Evolutionary conservation across 2,888 invertebrate genomes (phyloP).

Genomic region (Scaptomyza polygonia): DNA sequence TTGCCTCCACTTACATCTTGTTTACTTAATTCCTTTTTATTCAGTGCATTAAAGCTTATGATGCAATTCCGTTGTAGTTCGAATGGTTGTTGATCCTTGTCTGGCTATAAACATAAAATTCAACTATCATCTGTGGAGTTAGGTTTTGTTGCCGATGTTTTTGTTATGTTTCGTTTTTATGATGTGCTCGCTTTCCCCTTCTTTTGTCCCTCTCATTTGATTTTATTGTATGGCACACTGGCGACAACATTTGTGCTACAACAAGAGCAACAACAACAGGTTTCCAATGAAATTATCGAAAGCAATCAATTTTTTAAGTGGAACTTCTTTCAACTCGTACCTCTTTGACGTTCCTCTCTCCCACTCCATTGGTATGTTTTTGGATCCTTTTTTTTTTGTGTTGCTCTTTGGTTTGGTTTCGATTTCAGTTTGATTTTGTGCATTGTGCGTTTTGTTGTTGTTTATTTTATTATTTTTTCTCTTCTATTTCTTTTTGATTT

Average conservation of each 20-base stretch:
- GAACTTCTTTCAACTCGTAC: conserved; percentile 63
- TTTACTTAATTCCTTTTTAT: conserved; percentile 57
- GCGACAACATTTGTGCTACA: conserved; percentile 41
- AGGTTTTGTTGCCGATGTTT: conserved; percentile 28
- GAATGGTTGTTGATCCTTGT: conserved; percentile 9
- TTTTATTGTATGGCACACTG: conserved; percentile 69
- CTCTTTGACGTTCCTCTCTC: conserved; percentile 37
- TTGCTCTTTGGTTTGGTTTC: conserved; percentile 68
- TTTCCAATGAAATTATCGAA: conserved; percentile 78
- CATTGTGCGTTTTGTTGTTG: conserved; percentile 10
- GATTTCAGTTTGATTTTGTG: conserved; percentile 67
- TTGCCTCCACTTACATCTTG: conserved; percentile 30
- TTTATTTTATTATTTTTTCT: conserved; percentile 11
- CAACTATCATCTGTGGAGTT: conserved; percentile 53
- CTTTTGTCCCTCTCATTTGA: conserved; percentile 60
- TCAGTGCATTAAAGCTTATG: conserved; percentile 67
- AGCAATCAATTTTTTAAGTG: conserved; percentile 79
- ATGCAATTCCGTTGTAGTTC: conserved; percentile 7
- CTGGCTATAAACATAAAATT: conserved; percentile 50
- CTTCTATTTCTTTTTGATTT: conserved; percentile 54
- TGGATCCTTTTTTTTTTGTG: conserved; percentile 31
- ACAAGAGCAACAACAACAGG: conserved; percentile 57
- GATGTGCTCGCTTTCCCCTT: conserved; percentile 23
- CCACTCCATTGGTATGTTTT: background rate
- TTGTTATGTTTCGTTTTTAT: conserved; percentile 46